Evolutionary conservation across 1,140 invertebrate genomes (phyloP).

Genomic region (Caerostris darwini): DNA sequence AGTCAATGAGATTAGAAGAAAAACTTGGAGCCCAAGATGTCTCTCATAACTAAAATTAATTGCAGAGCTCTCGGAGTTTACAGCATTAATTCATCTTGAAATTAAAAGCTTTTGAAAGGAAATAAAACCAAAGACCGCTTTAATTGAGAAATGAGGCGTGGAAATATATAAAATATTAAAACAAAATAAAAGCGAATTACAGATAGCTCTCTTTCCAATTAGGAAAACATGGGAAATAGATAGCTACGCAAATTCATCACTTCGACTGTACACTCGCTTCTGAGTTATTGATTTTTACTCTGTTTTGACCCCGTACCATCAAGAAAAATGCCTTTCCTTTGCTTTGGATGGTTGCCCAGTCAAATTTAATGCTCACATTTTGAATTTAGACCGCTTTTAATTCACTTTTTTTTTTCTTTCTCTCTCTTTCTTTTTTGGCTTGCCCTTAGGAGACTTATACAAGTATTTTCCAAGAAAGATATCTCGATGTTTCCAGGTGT

Average conservation of each 20-base stretch:
- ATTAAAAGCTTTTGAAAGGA: constrained; percentile 46
- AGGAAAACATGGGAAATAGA: constrained; percentile 70
- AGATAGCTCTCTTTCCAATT: constrained; percentile 62
- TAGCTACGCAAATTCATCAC: constrained; percentile 66
- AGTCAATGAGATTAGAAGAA: not conserved
- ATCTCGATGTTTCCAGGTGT: constrained; percentile 46
- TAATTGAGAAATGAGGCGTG: constrained; percentile 70
- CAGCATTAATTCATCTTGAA: constrained; percentile 61
- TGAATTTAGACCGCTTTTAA: constrained; percentile 61
- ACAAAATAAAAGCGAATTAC: constrained; percentile 65
- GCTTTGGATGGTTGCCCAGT: constrained; percentile 73
- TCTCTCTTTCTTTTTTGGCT: not conserved
- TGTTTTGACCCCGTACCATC: constrained; percentile 58
- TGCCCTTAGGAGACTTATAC: not conserved
- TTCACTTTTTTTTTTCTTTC: not conserved
- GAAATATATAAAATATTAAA: constrained; percentile 53
- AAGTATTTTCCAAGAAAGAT: constrained; percentile 23
- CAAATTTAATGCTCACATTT: constrained; percentile 68
- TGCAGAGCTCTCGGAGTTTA: constrained; percentile 12
- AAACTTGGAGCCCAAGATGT: constrained; percentile 4
- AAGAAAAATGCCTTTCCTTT: constrained; percentile 67
- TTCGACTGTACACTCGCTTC: constrained; percentile 49
- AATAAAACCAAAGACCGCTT: constrained; percentile 65
- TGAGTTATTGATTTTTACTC: constrained; percentile 71
- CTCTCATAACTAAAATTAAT: constrained; percentile 62